These are phyloP conservation scores for Pachyrhynchus sulphureomaculatus DNA, from an alignment of 1,140 invertebrate genomes.

Conservation along the genomic window DNA sequence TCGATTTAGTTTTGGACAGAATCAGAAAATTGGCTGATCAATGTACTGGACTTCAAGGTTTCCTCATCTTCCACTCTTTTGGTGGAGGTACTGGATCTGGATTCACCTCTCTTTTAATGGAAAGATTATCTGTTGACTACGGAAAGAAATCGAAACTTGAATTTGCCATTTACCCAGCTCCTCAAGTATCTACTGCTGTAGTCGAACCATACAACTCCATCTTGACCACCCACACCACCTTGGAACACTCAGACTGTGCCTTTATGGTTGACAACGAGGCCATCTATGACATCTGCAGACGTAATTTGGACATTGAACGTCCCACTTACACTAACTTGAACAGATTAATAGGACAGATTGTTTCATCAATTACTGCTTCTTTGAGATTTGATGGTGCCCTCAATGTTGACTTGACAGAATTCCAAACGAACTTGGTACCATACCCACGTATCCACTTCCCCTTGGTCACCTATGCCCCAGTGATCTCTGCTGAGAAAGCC, in stretches of 20 bases:
- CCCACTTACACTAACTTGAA: slow-evolving; percentile 81
- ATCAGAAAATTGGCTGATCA: slow-evolving; percentile 59
- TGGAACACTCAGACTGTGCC: slow-evolving; percentile 83
- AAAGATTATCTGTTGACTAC: slow-evolving; percentile 77
- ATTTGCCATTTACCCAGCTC: slow-evolving; percentile 55
- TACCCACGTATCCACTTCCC: slow-evolving; percentile 57
- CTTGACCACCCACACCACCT: slow-evolving; percentile 73
- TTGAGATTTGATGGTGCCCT: slow-evolving; percentile 81
- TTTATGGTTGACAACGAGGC: slow-evolving; percentile 70
- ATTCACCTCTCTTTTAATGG: slow-evolving; percentile 68
- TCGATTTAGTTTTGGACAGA: slow-evolving; percentile 63
- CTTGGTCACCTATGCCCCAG: slow-evolving; percentile 80
- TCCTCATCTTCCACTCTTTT: slow-evolving; percentile 83
- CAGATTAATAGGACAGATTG: slow-evolving; percentile 80
- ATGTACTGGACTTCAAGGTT: slow-evolving; percentile 69
- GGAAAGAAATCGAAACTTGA: slow-evolving; percentile 40
- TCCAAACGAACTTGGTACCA: slow-evolving; percentile 85
- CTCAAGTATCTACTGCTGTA: slow-evolving; percentile 67
- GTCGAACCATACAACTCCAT: slow-evolving; percentile 75
- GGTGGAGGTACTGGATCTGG: slow-evolving; percentile 73
- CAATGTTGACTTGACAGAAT: slow-evolving; percentile 60
- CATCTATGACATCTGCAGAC: slow-evolving; percentile 74
- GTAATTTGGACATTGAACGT: slow-evolving; percentile 84
- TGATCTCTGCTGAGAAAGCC: slow-evolving; percentile 70
- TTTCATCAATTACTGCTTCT: slow-evolving; percentile 83